Evolutionary conservation across 2,113 vertebrate genomes (phyloP), one percentile per base, ranked within the genome.

Genomic region (Erythrolamprus reginae): DNA sequence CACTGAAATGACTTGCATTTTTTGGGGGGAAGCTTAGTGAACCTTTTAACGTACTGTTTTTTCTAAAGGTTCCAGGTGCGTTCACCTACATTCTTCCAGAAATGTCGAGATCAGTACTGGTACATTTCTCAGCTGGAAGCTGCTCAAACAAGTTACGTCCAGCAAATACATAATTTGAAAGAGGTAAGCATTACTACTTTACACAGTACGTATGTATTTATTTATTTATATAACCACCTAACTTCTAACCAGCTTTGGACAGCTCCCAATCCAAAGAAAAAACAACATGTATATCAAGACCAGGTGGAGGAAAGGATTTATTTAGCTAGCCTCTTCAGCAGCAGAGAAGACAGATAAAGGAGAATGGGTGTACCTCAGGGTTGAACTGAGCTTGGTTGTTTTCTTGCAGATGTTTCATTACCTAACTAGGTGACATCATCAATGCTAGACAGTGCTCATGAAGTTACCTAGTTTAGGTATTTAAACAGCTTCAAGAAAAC

Each of bases 161-260:
- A 99, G 91, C 98, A 99, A 96, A 99, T 99, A 96, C 99, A 99
- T 96, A 99, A 99, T 94, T 98, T 99, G 24, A 99, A 99, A 96
- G 99, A 99, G 97, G 99, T 99, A 96, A 95, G 96, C 91, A 90
- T 84, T 21, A 12, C 0, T 12, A 19, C 17, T 5, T 2, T 5
- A 42, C 3, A 0, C 47, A 65, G 28, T 15, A 65, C 2, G 0
- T 24, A 56, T 10, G 9, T 26, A n/a, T 0, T 4, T 65, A 15
- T n/a, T 15, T 65, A 15, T 65, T n/a, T 65, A 33, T 65, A 65
- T 28, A 28, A 0, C 9, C 24, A 5, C 28, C 56, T 10, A 10
- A 3, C 56, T 65, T 15, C 58, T 65, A n/a, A 65, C 12, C 58
- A 65, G 4, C 28, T 65, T 12, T 65, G 26, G 28, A 65, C 28